phyloP scores from a whole-genome alignment of 2,888 invertebrate genomes.

The Zygogramma bicolorata region DNA sequence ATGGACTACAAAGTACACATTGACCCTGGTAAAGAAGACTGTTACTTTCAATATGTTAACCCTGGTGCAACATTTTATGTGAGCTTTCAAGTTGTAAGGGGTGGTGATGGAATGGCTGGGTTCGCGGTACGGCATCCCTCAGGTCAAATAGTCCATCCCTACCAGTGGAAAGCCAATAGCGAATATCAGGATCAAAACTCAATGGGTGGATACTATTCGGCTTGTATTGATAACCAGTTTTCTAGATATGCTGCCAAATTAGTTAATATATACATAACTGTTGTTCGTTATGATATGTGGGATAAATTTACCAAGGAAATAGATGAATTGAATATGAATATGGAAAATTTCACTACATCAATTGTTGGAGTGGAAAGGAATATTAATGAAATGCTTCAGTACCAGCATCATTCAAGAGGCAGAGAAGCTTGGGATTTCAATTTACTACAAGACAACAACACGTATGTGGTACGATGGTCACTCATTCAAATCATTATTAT shows the following conservation, averaged over 20 bases:
- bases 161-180: slow-evolving; percentile 89
- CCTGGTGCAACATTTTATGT: slow-evolving; percentile 93
- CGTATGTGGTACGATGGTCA: slow-evolving; percentile 92
- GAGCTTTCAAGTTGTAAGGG: slow-evolving; percentile 92
- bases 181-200: slow-evolving; percentile 89
- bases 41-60: slow-evolving; percentile 94
- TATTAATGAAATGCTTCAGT: slow-evolving; percentile 87
- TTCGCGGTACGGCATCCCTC: slow-evolving; percentile 90
- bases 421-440: slow-evolving; percentile 87
- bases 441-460: slow-evolving; percentile 83
- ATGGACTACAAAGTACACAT: slow-evolving; percentile 97
- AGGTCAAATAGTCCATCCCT: slow-evolving; percentile 88
- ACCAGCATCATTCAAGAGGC: slow-evolving; percentile 84
- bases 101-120: slow-evolving; percentile 94
- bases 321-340: slow-evolving; percentile 87
- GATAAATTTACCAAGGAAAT: slow-evolving; percentile 91
- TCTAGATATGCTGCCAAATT: slow-evolving; percentile 91
- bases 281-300: slow-evolving; percentile 94
- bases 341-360: slow-evolving; percentile 86
- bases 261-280: slow-evolving; percentile 90
- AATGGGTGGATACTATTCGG: slow-evolving; percentile 87
- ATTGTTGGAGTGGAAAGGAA: slow-evolving; percentile 85
- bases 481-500: slow-evolving; percentile 88
- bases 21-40: slow-evolving; percentile 94
- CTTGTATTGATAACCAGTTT: slow-evolving; percentile 94